A percentile compares a stretch with the other conserved stretches of the same genome.
These are phyloP conservation scores for Pammene aurita DNA, from an alignment of 2,888 invertebrate genomes.

Conservation along the genomic window DNA sequence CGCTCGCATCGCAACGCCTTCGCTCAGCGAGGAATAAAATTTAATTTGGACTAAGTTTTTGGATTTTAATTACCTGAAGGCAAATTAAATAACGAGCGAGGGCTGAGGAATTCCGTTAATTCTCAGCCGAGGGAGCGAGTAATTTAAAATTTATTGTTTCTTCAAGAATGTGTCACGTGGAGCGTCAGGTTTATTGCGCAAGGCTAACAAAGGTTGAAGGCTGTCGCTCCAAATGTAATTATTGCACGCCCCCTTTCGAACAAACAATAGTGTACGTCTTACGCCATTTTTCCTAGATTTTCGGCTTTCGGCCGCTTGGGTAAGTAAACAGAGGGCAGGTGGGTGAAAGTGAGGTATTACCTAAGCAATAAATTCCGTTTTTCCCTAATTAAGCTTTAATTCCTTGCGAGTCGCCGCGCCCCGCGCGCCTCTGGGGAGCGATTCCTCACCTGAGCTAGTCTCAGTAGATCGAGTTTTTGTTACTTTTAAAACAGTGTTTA, in stretches of 20 bases:
- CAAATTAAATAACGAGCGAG: slow-evolving; percentile 76
- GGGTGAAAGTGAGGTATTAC: slow-evolving; percentile 63
- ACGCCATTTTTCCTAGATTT: slow-evolving; percentile 36
- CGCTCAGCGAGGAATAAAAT: slow-evolving; percentile 65
- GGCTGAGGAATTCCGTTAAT: slow-evolving; percentile 46
- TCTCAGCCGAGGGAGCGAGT: slow-evolving; percentile 42
- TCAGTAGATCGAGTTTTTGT: slow-evolving; percentile 22
- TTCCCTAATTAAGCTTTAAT: slow-evolving; percentile 81
- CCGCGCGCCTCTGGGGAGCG: slow-evolving; percentile 46
- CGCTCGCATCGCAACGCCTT: slow-evolving; percentile 47
- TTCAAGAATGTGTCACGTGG: slow-evolving; percentile 41
- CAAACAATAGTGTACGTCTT: slow-evolving; percentile 29
- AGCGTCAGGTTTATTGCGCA: slow-evolving; percentile 39
- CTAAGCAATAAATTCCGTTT: slow-evolving; percentile 77
- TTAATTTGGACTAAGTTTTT: slow-evolving; percentile 81
- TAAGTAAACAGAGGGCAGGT: slow-evolving; percentile 63
- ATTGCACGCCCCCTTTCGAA: slow-evolving; percentile 30
- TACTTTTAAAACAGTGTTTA: slow-evolving; percentile 8
- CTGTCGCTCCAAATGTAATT: slow-evolving; percentile 33
- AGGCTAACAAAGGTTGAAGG: slow-evolving; percentile 25
- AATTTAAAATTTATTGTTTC: slow-evolving; percentile 45
- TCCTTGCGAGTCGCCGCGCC: slow-evolving; percentile 49
- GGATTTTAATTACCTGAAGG: slow-evolving; percentile 82
- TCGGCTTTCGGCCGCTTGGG: slow-evolving; percentile 48
- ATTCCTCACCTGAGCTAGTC: slow-evolving; percentile 51